Evolutionary conservation across 2,797 vertebrate species (phyloP), one percentile per base, ranked within the genome.

Genomic region (Poecilia wingei): DNA sequence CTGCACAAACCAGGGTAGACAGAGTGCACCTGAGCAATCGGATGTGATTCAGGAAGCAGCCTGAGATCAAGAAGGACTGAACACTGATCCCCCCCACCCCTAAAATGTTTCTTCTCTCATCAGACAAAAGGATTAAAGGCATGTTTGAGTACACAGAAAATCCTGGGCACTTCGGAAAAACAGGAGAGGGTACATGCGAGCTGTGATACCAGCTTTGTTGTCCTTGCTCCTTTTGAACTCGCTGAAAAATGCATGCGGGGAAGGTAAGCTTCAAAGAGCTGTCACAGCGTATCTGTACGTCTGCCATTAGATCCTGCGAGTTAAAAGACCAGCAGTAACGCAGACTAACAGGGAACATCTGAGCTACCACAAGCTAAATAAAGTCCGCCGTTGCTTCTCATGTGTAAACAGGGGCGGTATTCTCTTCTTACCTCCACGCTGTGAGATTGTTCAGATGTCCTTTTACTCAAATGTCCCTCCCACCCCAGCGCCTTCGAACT

Each of bases 211-310:
- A 66, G 86, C 89, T 93, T 88, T 89, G 86, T 89, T 92, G 86
- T 90, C 83, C 84, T 82, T 71, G 64, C 83, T 81, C 76, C 78
- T 88, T 92, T 93, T 91, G 87, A 92, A 89, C 86, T 82, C 39
- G 6, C 64, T 89, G 70, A 81, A 93, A 91, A 92, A 90, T 80
- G 81, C 86, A 90, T 85, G 78, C 46, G 39, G 79, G 46, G 81
- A 77, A 82, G 74, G 82, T 72, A 80, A 84, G 80, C 90, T 91
- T 91, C 88, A 91, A 91, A 91, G 89, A 83, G 74, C 83, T 73
- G 90, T 82, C 89, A 86, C 78, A 70, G 68, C 77, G 49, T 36
- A 78, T 81, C 57, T 73, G 55, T 71, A 51, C 72, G 69, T 82
- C 81, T 43, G 81, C 61, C 75, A 75, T 86, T 90, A 84, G 80